Evolutionary conservation across 2,888 invertebrate genomes (phyloP), one percentile per base, ranked within the genome.

Genomic region (Colletes collaris): DNA sequence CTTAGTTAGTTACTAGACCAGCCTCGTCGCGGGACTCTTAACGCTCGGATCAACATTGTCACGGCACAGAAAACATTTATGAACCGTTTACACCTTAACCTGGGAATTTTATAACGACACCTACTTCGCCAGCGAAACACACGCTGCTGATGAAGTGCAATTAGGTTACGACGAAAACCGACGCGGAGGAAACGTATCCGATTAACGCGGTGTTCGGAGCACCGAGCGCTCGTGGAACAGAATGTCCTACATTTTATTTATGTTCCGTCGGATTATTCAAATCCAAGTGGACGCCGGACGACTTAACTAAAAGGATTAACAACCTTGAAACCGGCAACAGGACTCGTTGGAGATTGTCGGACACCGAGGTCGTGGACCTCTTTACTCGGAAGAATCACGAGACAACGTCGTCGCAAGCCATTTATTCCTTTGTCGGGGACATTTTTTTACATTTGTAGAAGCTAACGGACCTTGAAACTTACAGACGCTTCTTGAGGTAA

Each of bases 201-300:
- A 72, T 72, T 59, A 59, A 7, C 10, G 40, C 46, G 37, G 27
- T 35, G 27, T 46, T 37, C 37, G 58, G 16, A 7, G 40, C 6
- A 7, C 40, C 40, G 40, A 40, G 27, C 40, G 40, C 40, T 1
- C 56, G 35, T 6, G 35, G 8, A 55, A 16, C 0, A 27, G 13
- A 58, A 16, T 7, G 52, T 53, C 59, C 63, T 60, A 76, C 60
- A 52, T 69, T 82, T 76, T 75, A 69, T 79, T 74, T 67, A 8
- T 76, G 10, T 75, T 64, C 35, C 7, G 71, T 68, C 55, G 81
- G 80, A 83, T 84, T 83, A 83, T 86, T 81, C 76, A 83, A 84
- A 86, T 82, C 8, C 70, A 73, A 81, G 79, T 66, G 82, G 67
- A 76, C 68, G 73, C 68, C 79, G 56, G 70, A 50, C 63, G 78